Evolutionary conservation across 1,140 invertebrate species (phyloP).

Genomic region (Hylaeus volcanicus): DNA sequence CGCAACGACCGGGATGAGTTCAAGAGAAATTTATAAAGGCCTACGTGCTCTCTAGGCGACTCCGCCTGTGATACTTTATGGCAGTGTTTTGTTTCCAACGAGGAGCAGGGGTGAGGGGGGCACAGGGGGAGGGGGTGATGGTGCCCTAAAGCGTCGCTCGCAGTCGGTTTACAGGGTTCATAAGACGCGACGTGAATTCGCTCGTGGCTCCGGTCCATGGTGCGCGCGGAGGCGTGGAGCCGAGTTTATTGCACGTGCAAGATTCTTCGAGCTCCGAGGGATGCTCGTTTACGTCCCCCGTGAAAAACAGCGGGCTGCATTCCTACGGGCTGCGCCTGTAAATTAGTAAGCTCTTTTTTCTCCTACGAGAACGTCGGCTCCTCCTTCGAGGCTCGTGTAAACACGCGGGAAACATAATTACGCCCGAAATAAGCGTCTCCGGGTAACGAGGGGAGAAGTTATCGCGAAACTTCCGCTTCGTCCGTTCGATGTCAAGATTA

Average conservation of each 20-base stretch:
- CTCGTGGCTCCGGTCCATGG: conserved; percentile 6
- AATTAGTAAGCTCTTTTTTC: conserved; percentile 30
- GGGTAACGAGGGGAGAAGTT: conserved; percentile 13
- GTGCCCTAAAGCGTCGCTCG: conserved; percentile 72
- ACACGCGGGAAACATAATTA: conserved; percentile 42
- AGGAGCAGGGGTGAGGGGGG: not conserved
- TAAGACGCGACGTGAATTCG: conserved; percentile 69
- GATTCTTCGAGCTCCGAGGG: conserved; percentile 47
- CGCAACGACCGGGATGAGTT: conserved; percentile 51
- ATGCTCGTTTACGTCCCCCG: conserved; percentile 56
- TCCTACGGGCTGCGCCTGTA: conserved; percentile 27
- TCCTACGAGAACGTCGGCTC: not conserved
- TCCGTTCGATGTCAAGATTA: too few species aligned
- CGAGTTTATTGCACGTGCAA: conserved; percentile 59
- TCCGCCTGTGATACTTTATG: conserved; percentile 69
- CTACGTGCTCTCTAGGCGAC: conserved; percentile 69
- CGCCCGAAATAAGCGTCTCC: conserved; percentile 30
- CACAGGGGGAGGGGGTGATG: conserved; percentile 6
- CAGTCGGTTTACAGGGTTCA: conserved; percentile 75
- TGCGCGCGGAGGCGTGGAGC: conserved; percentile 9
- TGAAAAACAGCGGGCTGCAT: conserved; percentile 57
- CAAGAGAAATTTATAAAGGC: conserved; percentile 78
- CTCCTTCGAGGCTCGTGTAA: conserved; percentile 24
- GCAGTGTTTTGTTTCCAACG: conserved; percentile 72
- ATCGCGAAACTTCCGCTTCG: not conserved